Percentiles rank a stretch among this genome's conserved stretches.
Conservation (phyloP, 2,797 vertebrate genomes). For the Spatula clypeata region DNA sequence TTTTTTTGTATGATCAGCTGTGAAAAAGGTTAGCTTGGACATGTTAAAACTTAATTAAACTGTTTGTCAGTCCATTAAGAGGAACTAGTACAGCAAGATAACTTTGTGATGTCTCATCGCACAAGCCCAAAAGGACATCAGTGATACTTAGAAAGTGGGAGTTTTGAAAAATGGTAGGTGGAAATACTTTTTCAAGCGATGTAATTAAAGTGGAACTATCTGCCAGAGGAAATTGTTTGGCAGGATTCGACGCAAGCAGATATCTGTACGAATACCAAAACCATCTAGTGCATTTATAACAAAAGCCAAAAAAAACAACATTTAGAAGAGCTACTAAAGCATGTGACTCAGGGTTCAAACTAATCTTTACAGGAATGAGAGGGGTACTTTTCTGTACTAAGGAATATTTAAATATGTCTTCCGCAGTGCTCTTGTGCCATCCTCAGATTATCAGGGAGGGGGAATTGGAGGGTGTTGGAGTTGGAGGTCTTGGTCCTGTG, state of each 20-base stretch:
- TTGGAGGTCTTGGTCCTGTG: neutral
- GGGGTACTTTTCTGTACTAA: neutral
- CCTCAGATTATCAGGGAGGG: neutral
- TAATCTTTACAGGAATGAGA: neutral
- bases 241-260: neutral
- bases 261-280: neutral
- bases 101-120: constrained; percentile 16
- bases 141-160: constrained; percentile 29
- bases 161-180: constrained; percentile 33
- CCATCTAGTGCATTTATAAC: accelerated
- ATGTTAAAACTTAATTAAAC: neutral
- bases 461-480: neutral
- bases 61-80: constrained; percentile 13
- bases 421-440: neutral
- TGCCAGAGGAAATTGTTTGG: constrained; percentile 7
- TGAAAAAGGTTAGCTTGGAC: constrained; percentile 7
- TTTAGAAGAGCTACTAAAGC: neutral
- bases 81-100: constrained; percentile 20
- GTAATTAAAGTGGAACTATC: neutral
- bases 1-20: neutral
- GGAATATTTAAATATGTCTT: neutral
- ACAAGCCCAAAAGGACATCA: constrained; percentile 13
- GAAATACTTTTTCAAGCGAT: neutral
- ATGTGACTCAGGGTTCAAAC: neutral
- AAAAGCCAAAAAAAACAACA: neutral